Evolutionary conservation across 2,113 vertebrate species (phyloP).

Genomic region (Numenius arquata): DNA sequence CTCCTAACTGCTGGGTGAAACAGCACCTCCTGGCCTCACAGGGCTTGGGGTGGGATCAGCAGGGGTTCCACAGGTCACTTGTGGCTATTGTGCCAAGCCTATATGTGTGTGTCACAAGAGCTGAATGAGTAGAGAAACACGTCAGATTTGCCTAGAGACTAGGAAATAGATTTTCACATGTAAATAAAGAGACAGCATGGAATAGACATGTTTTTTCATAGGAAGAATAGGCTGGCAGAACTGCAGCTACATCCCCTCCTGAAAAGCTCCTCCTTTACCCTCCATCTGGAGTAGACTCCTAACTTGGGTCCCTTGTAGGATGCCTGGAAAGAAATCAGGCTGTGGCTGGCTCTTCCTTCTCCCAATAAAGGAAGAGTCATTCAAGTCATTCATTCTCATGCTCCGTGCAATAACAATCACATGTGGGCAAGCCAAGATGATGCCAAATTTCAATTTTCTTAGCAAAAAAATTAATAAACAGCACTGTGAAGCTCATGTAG

Average conservation of each 20-base stretch:
- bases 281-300: neutral
- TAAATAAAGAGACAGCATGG: neutral
- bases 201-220: neutral
- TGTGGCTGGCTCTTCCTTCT: neutral
- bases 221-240: neutral
- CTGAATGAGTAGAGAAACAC: neutral
- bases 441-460: neutral
- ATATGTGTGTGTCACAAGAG: neutral
- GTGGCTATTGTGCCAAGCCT: neutral
- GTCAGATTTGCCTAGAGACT: neutral
- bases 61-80: neutral
- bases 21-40: neutral
- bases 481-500: neutral
- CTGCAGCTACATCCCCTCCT: neutral
- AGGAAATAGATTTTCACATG: neutral
- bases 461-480: neutral
- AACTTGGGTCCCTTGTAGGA: neutral
- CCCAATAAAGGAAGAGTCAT: neutral
- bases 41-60: rapidly evolving
- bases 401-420: neutral
- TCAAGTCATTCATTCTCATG: neutral
- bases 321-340: neutral
- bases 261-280: neutral
- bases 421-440: neutral
- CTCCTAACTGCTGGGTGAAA: neutral